Evolutionary conservation across 2,797 vertebrate species (phyloP).

Genomic region (Micropoecilia bifurca): DNA sequence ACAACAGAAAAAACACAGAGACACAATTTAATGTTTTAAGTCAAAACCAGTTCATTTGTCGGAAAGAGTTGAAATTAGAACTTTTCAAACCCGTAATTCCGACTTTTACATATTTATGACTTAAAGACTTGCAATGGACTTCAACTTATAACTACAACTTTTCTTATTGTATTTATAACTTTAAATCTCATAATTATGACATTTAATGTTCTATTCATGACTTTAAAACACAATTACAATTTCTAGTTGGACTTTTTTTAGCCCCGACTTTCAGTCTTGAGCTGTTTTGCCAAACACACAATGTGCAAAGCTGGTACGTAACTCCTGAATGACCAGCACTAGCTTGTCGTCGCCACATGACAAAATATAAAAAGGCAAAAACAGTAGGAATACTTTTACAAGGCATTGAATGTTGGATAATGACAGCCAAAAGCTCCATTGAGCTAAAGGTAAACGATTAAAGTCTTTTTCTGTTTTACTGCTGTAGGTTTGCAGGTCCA

Average conservation of each 20-base stretch:
- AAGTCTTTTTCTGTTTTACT: background rate
- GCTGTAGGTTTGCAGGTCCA: slow-evolving; percentile 91
- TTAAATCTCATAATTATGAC: too few species aligned
- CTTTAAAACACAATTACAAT: too few species aligned
- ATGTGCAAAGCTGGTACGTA: background rate
- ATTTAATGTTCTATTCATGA: too few species aligned
- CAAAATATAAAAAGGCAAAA: background rate
- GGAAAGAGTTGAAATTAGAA: background rate
- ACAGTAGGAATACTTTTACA: background rate
- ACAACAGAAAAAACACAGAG: background rate
- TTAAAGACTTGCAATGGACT: too few species aligned
- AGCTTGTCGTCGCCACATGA: too few species aligned
- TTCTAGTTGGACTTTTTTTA: too few species aligned
- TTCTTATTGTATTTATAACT: too few species aligned
- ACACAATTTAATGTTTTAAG: background rate
- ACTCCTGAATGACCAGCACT: background rate
- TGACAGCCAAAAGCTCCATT: background rate
- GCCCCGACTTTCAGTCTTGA: too few species aligned
- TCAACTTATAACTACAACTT: too few species aligned
- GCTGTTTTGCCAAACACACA: background rate
- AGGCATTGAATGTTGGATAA: background rate
- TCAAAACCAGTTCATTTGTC: background rate
- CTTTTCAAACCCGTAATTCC: too few species aligned
- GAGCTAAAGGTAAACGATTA: background rate
- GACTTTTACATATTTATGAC: too few species aligned